Evolutionary conservation across 2,888 invertebrate genomes (phyloP).

Genomic region (Xanthia togata): DNA sequence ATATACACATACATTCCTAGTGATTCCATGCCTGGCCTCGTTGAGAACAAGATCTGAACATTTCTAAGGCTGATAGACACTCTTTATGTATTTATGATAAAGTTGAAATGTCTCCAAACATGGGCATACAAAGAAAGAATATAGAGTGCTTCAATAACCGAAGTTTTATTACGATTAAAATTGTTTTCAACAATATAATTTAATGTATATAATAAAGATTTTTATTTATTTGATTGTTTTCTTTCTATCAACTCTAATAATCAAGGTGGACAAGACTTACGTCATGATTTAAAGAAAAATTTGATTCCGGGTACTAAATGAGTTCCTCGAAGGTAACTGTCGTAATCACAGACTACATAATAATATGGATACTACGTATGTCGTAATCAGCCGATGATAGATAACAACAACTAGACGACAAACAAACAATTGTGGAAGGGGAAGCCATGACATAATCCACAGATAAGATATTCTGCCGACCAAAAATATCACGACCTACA

Average conservation of each 20-base stretch:
- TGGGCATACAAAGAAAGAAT: slow-evolving; percentile 79
- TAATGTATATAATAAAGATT: slow-evolving; percentile 90
- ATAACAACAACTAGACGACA: slow-evolving; percentile 42
- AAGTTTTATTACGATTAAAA: slow-evolving; percentile 83
- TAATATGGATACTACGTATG: no score
- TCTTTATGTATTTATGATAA: slow-evolving; percentile 78
- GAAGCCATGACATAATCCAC: slow-evolving; percentile 49
- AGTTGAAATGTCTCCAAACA: slow-evolving; percentile 75
- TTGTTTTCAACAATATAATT: slow-evolving; percentile 87
- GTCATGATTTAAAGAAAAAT: slow-evolving; percentile 37
- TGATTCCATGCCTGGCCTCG: slow-evolving; percentile 78
- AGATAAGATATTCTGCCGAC: slow-evolving; percentile 52
- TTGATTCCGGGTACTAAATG: slow-evolving; percentile 32
- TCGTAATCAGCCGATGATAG: slow-evolving; percentile 33
- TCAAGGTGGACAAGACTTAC: slow-evolving; percentile 33
- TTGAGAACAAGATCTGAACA: slow-evolving; percentile 84
- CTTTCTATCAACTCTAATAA: slow-evolving; percentile 54
- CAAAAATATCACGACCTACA: slow-evolving; percentile 37
- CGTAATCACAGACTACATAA: no score
- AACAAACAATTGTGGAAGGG: slow-evolving; percentile 30
- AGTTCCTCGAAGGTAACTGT: slow-evolving; percentile 47
- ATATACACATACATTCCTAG: slow-evolving; percentile 86
- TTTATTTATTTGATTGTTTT: slow-evolving; percentile 82
- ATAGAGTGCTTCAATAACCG: slow-evolving; percentile 87
- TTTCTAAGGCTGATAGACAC: slow-evolving; percentile 86